phyloP scores from a whole-genome alignment of 1,140 invertebrate species.

The Sminthurinus signatus region DNA sequence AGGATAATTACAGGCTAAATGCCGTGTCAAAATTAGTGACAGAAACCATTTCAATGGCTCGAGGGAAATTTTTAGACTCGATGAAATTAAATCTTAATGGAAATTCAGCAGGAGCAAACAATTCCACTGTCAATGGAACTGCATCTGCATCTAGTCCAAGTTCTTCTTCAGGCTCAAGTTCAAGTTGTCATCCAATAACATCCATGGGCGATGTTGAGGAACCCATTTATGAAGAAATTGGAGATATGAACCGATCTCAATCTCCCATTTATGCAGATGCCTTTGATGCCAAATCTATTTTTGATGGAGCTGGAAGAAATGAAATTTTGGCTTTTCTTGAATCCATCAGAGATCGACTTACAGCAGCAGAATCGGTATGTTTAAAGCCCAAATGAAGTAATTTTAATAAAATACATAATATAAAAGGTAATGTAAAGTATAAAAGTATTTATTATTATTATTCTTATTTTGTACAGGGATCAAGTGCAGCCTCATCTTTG shows the following conservation, averaged over 20 bases:
- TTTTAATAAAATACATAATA: too few relatives aligned
- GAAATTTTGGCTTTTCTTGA: slow-evolving; percentile 40
- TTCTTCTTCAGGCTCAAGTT: not conserved
- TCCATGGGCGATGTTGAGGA: slow-evolving; percentile 22
- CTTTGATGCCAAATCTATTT: slow-evolving; percentile 41
- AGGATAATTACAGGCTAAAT: not conserved
- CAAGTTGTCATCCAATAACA: not conserved
- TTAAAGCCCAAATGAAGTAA: too few relatives aligned
- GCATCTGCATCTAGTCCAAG: too few relatives aligned
- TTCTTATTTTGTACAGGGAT: slow-evolving; percentile 20
- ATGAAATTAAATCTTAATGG: slow-evolving; percentile 29
- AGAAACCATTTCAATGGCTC: slow-evolving; percentile 38
- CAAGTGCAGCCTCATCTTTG: slow-evolving; percentile 10
- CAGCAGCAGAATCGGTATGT: slow-evolving; percentile 31
- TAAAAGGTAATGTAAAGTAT: too few relatives aligned
- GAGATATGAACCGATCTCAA: slow-evolving; percentile 23
- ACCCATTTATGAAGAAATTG: slow-evolving; percentile 41
- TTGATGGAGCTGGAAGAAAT: slow-evolving; percentile 37
- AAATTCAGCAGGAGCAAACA: too few relatives aligned
- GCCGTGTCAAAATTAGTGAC: slow-evolving; percentile 13
- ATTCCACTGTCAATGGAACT: too few relatives aligned
- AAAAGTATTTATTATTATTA: too few relatives aligned
- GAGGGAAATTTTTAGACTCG: slow-evolving; percentile 39
- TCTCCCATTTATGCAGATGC: slow-evolving; percentile 40
- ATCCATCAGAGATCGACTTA: slow-evolving; percentile 39